Percentiles rank a stretch among this genome's conserved stretches.
These are phyloP conservation scores for Apoda limacodes DNA, from an alignment of 2,888 invertebrate species.

Conservation along the genomic window DNA sequence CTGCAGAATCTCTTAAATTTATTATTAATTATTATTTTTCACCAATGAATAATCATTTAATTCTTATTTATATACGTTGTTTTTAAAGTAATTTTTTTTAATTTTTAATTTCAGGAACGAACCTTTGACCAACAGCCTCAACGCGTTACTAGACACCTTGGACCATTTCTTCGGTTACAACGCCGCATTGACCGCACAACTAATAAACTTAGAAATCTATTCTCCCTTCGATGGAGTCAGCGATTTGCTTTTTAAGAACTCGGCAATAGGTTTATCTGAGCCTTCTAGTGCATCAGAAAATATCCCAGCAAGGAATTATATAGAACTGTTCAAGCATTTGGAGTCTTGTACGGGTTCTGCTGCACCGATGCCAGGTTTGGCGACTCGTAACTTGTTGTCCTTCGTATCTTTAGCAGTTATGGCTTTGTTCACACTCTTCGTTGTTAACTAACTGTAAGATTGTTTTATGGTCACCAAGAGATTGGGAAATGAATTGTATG, in stretches of 20 bases:
- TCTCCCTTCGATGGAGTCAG: conserved; percentile 62
- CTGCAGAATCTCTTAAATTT: too few relatives aligned
- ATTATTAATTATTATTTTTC: too few relatives aligned
- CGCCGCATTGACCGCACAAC: conserved; percentile 33
- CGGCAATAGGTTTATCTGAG: conserved; percentile 67
- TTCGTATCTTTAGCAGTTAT: conserved; percentile 32
- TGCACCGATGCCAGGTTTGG: conserved; percentile 24
- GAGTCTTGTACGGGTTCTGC: conserved; percentile 42
- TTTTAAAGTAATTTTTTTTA: too few relatives aligned
- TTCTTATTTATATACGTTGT: too few relatives aligned
- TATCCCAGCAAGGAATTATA: conserved; percentile 64
- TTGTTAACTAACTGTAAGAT: conserved; percentile 31
- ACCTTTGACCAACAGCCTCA: conserved; percentile 36
- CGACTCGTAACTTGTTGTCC: conserved; percentile 30
- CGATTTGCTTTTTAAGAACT: conserved; percentile 73
- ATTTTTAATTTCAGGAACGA: conserved; percentile 49
- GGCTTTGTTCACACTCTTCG: conserved; percentile 29
- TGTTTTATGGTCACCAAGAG: too few relatives aligned
- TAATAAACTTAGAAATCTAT: conserved; percentile 66
- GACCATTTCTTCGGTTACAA: conserved; percentile 65
- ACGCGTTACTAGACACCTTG: conserved; percentile 49
- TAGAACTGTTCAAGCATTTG: conserved; percentile 61
- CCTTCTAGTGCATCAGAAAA: conserved; percentile 35
- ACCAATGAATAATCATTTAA: too few relatives aligned
- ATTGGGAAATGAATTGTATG: too few relatives aligned